Conservation (phyloP, 2,797 vertebrate genomes). For the Semotilus atromaculatus region DNA sequence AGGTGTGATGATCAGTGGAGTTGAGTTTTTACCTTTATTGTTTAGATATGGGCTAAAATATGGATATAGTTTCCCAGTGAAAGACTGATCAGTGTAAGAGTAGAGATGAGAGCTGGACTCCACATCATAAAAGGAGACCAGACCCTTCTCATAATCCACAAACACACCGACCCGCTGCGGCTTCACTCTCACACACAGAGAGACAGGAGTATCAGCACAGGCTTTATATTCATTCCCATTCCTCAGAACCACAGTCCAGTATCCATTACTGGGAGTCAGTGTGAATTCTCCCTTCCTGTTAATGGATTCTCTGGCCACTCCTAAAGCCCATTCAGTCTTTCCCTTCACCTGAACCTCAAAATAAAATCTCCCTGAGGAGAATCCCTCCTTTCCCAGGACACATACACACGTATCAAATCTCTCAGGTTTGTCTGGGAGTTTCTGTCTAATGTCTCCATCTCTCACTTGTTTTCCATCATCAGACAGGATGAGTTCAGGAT, state of each 20-base stretch:
- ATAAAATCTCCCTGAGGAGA: neutral
- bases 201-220: neutral
- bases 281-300: neutral
- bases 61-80: neutral
- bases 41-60: rapidly evolving
- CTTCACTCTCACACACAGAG: slow-evolving; percentile 6
- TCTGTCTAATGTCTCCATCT: rapidly evolving
- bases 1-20: neutral
- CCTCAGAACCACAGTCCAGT: slow-evolving; percentile 4
- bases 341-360: neutral
- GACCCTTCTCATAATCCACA: slow-evolving; percentile 8
- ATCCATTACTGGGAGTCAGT: neutral
- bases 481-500: neutral
- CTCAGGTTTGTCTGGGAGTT: neutral
- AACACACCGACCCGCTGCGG: slow-evolving; percentile 1
- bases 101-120: slow-evolving; percentile 1
- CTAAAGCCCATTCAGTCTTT: neutral
- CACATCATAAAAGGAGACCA: neutral
- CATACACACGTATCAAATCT: rapidly evolving
- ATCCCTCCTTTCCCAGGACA: neutral
- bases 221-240: slow-evolving; percentile 9
- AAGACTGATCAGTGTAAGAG: neutral
- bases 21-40: neutral
- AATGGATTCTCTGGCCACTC: slow-evolving; percentile 19
- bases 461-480: slow-evolving; percentile 11